Percentiles rank a stretch among this genome's conserved stretches.
Conservation (phyloP, 2,888 invertebrate species). For the Drosophila paramelanica region DNA sequence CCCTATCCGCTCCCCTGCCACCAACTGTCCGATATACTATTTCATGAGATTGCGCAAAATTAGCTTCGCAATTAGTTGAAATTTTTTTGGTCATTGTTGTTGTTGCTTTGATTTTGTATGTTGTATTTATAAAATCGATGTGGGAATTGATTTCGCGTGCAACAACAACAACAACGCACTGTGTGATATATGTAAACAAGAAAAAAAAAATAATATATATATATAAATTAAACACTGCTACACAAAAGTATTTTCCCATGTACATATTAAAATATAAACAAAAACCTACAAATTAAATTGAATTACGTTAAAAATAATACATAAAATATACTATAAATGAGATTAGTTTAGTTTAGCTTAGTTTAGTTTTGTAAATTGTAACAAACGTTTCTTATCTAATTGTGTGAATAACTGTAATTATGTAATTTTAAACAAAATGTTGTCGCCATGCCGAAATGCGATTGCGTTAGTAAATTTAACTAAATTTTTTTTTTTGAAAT, state of each 20-base stretch:
- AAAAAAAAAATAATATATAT: conserved; percentile 16
- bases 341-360: conserved; percentile 49
- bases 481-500: conserved; percentile 59
- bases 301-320: conserved; percentile 50
- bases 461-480: conserved; percentile 61
- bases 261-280: conserved; percentile 24
- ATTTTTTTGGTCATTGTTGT: conserved; percentile 51
- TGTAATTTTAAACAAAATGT: conserved; percentile 51
- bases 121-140: conserved; percentile 45
- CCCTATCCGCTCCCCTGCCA: neutral
- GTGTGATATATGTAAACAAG: conserved; percentile 78
- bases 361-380: conserved; percentile 46
- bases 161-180: conserved; percentile 41
- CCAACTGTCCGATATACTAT: conserved; percentile 14
- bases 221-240: conserved; percentile 55
- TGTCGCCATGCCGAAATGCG: conserved; percentile 30
- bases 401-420: conserved; percentile 69
- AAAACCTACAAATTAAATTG: conserved; percentile 50
- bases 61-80: conserved; percentile 75
- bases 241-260: conserved; percentile 56
- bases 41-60: conserved; percentile 63
- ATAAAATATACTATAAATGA: conserved; percentile 42
- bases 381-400: conserved; percentile 50
- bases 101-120: conserved; percentile 50
- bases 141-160: conserved; percentile 53